A percentile compares a stretch with the other conserved stretches of the same genome.
These are phyloP conservation scores for Hylaea fasciaria DNA, from an alignment of 2,888 invertebrate species.

Conservation along the genomic window DNA sequence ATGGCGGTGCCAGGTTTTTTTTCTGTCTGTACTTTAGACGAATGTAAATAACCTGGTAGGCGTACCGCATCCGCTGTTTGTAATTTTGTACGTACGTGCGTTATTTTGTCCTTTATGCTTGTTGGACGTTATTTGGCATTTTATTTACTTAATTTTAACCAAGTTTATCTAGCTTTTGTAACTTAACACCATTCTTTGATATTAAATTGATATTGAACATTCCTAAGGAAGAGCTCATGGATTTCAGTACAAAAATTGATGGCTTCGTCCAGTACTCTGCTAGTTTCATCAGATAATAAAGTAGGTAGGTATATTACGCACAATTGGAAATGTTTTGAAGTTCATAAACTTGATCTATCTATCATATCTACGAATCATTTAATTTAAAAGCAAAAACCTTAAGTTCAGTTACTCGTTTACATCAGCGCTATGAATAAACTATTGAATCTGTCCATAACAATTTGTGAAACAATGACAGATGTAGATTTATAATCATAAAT, in stretches of 20 bases:
- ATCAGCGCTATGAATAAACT: constrained; percentile 26
- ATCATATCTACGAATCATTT: too few relatives aligned
- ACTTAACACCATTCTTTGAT: background rate
- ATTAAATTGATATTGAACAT: too few relatives aligned
- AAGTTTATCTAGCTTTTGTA: too few relatives aligned
- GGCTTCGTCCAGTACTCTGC: too few relatives aligned
- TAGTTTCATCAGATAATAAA: too few relatives aligned
- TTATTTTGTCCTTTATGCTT: constrained; percentile 26
- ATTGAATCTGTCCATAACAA: constrained; percentile 30
- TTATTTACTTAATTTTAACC: too few relatives aligned
- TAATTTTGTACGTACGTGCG: constrained; percentile 44
- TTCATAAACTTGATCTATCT: too few relatives aligned
- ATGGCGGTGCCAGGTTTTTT: constrained; percentile 74
- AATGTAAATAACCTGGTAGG: constrained; percentile 73
- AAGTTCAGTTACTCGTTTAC: background rate
- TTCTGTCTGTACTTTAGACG: constrained; percentile 61
- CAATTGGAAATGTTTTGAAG: too few relatives aligned
- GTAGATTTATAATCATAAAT: constrained; percentile 25
- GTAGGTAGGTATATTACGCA: too few relatives aligned
- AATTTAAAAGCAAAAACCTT: too few relatives aligned
- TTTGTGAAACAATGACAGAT: constrained; percentile 20
- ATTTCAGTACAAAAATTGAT: too few relatives aligned
- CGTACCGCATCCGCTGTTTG: constrained; percentile 63
- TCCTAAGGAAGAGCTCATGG: too few relatives aligned
- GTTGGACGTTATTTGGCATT: background rate